phyloP scores from a whole-genome alignment of 2,113 vertebrate species.

The Tympanuchus pallidicinctus region DNA sequence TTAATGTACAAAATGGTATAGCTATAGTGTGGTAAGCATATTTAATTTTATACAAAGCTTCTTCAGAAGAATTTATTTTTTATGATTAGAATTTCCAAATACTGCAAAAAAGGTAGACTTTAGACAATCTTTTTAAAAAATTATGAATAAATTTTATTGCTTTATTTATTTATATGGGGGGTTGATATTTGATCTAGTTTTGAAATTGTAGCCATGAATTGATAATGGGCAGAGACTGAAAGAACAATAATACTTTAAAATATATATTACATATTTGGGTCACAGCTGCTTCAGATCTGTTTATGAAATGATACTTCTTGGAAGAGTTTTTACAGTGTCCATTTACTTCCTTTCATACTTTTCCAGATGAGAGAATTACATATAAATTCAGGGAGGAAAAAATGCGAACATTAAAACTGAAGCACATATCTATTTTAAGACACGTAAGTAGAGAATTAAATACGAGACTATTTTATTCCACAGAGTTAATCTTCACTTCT shows the following conservation, averaged over 20 bases:
- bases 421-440: conserved; percentile 64
- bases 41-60: background rate
- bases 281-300: background rate
- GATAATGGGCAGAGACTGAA: background rate
- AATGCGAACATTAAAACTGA: conserved; percentile 9
- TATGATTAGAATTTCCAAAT: background rate
- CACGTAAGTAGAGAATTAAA: conserved; percentile 31
- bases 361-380: background rate
- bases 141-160: background rate
- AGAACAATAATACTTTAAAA: background rate
- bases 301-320: background rate
- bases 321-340: background rate
- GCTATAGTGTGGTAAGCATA: background rate
- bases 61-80: background rate
- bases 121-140: background rate
- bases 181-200: background rate
- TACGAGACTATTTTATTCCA: conserved; percentile 43
- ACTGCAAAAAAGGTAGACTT: background rate
- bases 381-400: conserved; percentile 31
- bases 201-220: background rate
- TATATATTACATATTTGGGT: background rate
- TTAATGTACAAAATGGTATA: background rate
- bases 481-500: conserved; percentile 24
- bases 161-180: background rate
- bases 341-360: conserved; percentile 30